Evolutionary conservation across 2,797 vertebrate species (phyloP), one percentile per base, ranked within the genome.

Genomic region (Tangara arthus): DNA sequence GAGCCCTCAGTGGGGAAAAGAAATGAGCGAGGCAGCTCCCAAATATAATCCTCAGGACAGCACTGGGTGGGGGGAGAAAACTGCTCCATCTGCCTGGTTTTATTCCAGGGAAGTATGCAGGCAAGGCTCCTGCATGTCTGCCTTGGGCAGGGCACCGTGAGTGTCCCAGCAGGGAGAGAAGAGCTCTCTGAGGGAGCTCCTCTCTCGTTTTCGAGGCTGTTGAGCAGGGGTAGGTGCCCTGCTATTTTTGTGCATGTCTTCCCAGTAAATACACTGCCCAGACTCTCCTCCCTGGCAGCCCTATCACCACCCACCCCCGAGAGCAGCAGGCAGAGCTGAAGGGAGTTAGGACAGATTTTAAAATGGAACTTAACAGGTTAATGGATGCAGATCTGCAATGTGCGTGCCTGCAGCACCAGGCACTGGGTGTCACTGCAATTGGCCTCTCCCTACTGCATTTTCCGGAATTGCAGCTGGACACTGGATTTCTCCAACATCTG

Each of bases 381-480:
- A 18, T 11, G 59, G n/a, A 64, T 1, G 15, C 41, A 57, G 50
- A 42, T 11, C 57, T 30, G 42, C 44, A 9, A 3, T 0, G 5
- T 9, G 61, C 9, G 21, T 49, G 44, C 14, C 78, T 75, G 82
- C 17, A 16, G 44, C 61, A 15, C 24, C 42, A 44, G 47, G 34
- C 26, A 11, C 56, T 12, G 47, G 12, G 4, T 8, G 2, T 14
- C 55, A 8, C 68, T 12, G 53, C 32, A 35, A 0, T 2, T 11
- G 55, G 15, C 60, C 61, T 47, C 44, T 87, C 66, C 75, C 20
- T 30, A 14, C 17, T 12, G 44, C 20, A 5, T 63, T 55, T 71
- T 71, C 49, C 70, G 26, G 53, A 59, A 27, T 11, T 0, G 0
- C 18, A 9, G 46, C 9, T 17, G 3, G 10, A 4, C 14, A 1